These are phyloP conservation scores for Embidobia sp. DNA, from an alignment of 2,888 invertebrate genomes.

Conservation along the genomic window DNA sequence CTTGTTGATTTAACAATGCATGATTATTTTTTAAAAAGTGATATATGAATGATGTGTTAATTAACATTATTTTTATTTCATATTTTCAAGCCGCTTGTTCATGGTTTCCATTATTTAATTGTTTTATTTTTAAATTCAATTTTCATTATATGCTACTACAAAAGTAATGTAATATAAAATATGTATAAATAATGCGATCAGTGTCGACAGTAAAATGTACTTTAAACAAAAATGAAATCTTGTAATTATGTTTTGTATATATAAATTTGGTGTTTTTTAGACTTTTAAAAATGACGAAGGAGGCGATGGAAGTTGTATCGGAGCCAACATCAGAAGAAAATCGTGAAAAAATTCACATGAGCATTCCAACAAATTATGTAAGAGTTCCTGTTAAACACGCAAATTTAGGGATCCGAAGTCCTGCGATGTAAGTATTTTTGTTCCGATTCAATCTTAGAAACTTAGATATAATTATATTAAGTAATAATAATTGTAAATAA, in stretches of 20 bases:
- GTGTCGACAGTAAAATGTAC: too few species aligned
- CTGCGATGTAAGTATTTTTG: slow-evolving; percentile 75
- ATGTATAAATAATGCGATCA: too few species aligned
- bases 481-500: too few species aligned
- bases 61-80: background rate
- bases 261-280: slow-evolving; percentile 16
- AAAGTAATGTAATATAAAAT: too few species aligned
- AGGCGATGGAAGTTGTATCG: slow-evolving; percentile 55
- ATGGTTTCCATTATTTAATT: too few species aligned
- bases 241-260: too few species aligned
- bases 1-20: background rate
- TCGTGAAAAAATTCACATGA: slow-evolving; percentile 61
- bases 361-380: slow-evolving; percentile 70
- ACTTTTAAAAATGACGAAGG: slow-evolving; percentile 61
- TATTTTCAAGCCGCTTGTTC: background rate
- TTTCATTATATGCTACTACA: too few species aligned
- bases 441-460: background rate
- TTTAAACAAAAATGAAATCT: too few species aligned
- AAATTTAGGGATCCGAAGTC: slow-evolving; percentile 80
- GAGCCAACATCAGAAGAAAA: slow-evolving; percentile 57
- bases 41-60: background rate
- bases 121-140: background rate
- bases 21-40: too few species aligned
- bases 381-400: slow-evolving; percentile 80
- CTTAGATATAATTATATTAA: too few species aligned